Conservation (phyloP, 2,888 invertebrate species). For the Rhaphigaster nebulosa region DNA sequence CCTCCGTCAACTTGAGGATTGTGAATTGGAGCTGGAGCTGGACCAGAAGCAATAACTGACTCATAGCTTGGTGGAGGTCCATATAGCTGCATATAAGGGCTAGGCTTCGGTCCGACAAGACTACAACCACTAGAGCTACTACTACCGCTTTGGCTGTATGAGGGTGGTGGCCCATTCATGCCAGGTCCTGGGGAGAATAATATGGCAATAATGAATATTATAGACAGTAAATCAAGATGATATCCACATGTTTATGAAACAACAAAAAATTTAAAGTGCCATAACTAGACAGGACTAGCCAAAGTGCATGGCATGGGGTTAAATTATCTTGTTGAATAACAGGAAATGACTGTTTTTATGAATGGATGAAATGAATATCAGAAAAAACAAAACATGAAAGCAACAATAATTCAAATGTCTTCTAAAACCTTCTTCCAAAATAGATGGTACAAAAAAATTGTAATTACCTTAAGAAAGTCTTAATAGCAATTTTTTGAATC, state of each 20-base stretch:
- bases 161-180: constrained; percentile 59
- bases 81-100: constrained; percentile 70
- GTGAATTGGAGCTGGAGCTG: neutral
- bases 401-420: too few species aligned
- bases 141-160: constrained; percentile 61
- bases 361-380: too few species aligned
- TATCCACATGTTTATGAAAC: neutral
- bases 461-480: too few species aligned
- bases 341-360: too few species aligned
- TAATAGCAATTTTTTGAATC: too few species aligned
- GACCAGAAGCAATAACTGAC: constrained; percentile 68
- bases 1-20: constrained; percentile 8
- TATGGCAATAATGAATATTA: neutral
- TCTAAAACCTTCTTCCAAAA: too few species aligned
- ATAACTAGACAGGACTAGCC: neutral
- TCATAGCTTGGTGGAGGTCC: constrained; percentile 72
- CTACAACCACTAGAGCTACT: constrained; percentile 39
- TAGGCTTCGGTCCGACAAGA: constrained; percentile 57
- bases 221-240: neutral
- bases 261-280: neutral
- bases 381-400: too few species aligned
- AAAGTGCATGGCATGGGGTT: neutral
- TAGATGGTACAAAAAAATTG: too few species aligned
- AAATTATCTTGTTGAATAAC: too few species aligned
- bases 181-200: neutral